phyloP scores from a whole-genome alignment of 2,113 vertebrate genomes.

The Hyla sarda region DNA sequence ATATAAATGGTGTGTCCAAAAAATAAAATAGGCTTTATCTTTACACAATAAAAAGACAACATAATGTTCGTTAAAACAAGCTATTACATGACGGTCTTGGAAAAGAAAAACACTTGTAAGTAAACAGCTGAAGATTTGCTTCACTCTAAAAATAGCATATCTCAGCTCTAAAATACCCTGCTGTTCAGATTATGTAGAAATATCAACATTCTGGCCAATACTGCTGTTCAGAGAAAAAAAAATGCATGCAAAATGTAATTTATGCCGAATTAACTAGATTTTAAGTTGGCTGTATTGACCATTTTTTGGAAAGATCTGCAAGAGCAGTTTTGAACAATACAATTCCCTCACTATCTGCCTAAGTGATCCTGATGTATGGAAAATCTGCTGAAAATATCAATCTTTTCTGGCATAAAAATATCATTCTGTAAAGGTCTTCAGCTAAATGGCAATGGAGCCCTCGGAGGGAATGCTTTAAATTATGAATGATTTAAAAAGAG shows the following conservation, averaged over 20 bases:
- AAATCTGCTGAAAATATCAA: constrained; percentile 50
- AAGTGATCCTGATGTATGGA: constrained; percentile 51
- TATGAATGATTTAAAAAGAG: constrained; percentile 49
- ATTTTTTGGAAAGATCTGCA: constrained; percentile 38
- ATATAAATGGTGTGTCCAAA: no score
- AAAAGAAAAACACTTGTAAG: constrained; percentile 15
- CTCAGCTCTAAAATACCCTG: constrained; percentile 15
- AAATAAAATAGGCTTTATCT: no score
- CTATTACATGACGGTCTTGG: constrained; percentile 24
- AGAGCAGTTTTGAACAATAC: background rate
- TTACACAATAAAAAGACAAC: background rate
- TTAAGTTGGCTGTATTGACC: constrained; percentile 22
- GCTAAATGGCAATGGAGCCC: constrained; percentile 36
- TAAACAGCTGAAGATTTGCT: constrained; percentile 36
- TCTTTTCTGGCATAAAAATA: constrained; percentile 51
- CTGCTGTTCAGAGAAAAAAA: constrained; percentile 39
- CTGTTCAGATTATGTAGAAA: constrained; percentile 35
- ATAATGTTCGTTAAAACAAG: constrained; percentile 1
- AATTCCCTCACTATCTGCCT: constrained; percentile 12
- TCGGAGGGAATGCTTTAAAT: constrained; percentile 18
- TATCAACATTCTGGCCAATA: constrained; percentile 36
- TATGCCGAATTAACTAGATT: constrained; percentile 42
- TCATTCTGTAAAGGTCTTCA: constrained; percentile 39
- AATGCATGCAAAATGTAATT: constrained; percentile 42
- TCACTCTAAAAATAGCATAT: constrained; percentile 28